Evolutionary conservation across 2,888 invertebrate species (phyloP).

Genomic region (Lapara coniferarum): DNA sequence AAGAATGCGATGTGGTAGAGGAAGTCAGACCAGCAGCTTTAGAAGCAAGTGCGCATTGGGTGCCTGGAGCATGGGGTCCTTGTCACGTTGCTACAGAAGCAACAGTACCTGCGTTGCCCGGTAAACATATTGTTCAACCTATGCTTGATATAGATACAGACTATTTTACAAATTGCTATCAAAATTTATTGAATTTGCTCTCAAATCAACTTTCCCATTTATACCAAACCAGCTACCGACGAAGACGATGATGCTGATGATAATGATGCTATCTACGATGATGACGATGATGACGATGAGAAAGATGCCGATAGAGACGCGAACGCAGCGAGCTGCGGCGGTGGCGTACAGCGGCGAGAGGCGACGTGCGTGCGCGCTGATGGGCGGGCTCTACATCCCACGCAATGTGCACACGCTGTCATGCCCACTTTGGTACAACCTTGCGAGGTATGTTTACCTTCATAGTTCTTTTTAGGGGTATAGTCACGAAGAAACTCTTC

Average conservation of each 20-base stretch:
- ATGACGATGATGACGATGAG: slow-evolving; percentile 60
- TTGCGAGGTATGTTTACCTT: slow-evolving; percentile 63
- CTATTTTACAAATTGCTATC: neutral
- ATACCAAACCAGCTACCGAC: slow-evolving; percentile 51
- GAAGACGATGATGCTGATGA: slow-evolving; percentile 66
- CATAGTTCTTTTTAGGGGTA: neutral
- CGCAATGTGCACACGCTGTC: slow-evolving; percentile 78
- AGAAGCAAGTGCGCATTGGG: slow-evolving; percentile 82
- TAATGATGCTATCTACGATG: slow-evolving; percentile 71
- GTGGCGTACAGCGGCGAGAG: slow-evolving; percentile 83
- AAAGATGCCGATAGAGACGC: slow-evolving; percentile 44
- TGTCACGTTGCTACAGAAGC: slow-evolving; percentile 74
- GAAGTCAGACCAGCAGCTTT: slow-evolving; percentile 71
- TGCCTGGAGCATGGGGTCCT: slow-evolving; percentile 78
- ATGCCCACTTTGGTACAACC: slow-evolving; percentile 82
- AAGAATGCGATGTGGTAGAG: slow-evolving; percentile 75
- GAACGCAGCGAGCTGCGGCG: slow-evolving; percentile 76
- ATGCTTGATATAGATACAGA: too few species aligned
- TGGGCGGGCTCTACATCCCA: slow-evolving; percentile 72
- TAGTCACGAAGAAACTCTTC: too few species aligned
- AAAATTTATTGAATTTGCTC: neutral
- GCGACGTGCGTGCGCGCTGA: slow-evolving; percentile 81
- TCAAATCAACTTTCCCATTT: neutral
- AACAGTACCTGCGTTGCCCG: slow-evolving; percentile 53
- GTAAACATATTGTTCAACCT: slow-evolving; percentile 34